A percentile compares a stretch with the other conserved stretches of the same genome.
These are phyloP conservation scores for Meganola albula DNA, from an alignment of 2,888 invertebrate genomes.

Conservation along the genomic window DNA sequence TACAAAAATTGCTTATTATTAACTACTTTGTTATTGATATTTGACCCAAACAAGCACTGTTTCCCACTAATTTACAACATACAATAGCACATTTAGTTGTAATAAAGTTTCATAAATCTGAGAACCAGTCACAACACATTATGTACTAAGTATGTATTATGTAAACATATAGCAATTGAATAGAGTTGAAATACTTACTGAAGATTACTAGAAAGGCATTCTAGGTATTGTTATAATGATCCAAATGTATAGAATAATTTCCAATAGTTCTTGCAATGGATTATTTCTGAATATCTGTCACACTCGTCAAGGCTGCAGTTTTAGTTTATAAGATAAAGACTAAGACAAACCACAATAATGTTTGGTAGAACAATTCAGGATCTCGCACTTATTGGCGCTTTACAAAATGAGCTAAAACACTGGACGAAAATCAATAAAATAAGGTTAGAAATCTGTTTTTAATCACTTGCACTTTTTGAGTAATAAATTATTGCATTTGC, in stretches of 20 bases:
- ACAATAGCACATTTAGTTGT: too few relatives aligned
- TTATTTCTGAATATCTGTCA: conserved; percentile 34
- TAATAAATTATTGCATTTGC: too few relatives aligned
- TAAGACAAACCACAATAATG: too few relatives aligned
- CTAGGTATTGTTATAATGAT: conserved; percentile 1
- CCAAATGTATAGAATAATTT: conserved; percentile 3
- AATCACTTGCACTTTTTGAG: conserved; percentile 29
- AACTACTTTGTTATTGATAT: too few relatives aligned
- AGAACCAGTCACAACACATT: too few relatives aligned
- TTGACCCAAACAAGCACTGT: too few relatives aligned
- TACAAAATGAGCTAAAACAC: conserved; percentile 32
- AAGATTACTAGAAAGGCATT: conserved; percentile 4
- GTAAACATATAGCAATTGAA: conserved; percentile 40
- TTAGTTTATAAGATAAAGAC: conserved; percentile 21
- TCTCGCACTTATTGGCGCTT: too few relatives aligned
- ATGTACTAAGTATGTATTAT: too few relatives aligned
- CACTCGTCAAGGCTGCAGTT: conserved; percentile 34
- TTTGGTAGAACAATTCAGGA: too few relatives aligned
- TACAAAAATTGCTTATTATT: not conserved
- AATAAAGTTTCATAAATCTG: too few relatives aligned
- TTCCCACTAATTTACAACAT: too few relatives aligned
- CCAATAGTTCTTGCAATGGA: conserved; percentile 16
- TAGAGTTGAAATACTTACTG: conserved; percentile 28
- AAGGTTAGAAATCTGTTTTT: conserved; percentile 29
- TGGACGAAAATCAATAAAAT: conserved; percentile 2